A percentile compares a stretch with the other conserved stretches of the same genome.
phyloP scores from a whole-genome alignment of 2,113 vertebrate species.

The Platichthys flesus region DNA sequence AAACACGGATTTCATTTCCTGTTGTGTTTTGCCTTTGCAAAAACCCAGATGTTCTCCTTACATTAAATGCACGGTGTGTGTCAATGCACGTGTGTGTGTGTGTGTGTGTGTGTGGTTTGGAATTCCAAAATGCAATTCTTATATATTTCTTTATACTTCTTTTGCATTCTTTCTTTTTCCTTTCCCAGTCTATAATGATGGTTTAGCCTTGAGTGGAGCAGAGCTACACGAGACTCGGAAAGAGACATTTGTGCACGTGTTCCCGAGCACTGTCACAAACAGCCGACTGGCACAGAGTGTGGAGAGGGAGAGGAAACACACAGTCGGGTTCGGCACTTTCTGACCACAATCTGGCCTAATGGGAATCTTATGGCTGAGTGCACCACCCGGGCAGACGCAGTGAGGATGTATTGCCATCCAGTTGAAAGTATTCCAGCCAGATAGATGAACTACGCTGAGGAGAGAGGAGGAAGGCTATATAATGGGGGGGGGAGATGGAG shows the following conservation, averaged over 20 bases:
- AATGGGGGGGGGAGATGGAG: not conserved
- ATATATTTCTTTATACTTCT: not conserved
- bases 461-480: conserved; percentile 36
- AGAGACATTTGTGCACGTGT: conserved; percentile 19
- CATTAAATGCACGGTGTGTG: conserved; percentile 6
- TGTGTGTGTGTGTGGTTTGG: too few relatives aligned
- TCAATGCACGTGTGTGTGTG: too few relatives aligned
- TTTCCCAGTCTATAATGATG: not conserved
- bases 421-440: conserved; percentile 59
- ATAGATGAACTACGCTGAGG: conserved; percentile 64
- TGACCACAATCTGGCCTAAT: conserved; percentile 69
- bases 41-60: conserved; percentile 27
- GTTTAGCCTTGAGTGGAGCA: not conserved
- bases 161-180: not conserved
- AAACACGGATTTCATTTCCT: conserved; percentile 62
- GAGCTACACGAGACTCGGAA: not conserved
- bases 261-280: conserved; percentile 8
- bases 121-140: too few relatives aligned
- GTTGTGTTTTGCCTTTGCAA: conserved; percentile 39
- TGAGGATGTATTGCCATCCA: conserved; percentile 55
- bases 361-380: conserved; percentile 74
- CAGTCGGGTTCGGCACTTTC: conserved; percentile 39
- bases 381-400: conserved; percentile 39
- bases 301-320: conserved; percentile 38
- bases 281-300: conserved; percentile 13